A percentile compares a stretch with the other conserved stretches of the same genome.
phyloP scores from a whole-genome alignment of 1,140 invertebrate genomes.

The Thaumetopoea pityocampa region DNA sequence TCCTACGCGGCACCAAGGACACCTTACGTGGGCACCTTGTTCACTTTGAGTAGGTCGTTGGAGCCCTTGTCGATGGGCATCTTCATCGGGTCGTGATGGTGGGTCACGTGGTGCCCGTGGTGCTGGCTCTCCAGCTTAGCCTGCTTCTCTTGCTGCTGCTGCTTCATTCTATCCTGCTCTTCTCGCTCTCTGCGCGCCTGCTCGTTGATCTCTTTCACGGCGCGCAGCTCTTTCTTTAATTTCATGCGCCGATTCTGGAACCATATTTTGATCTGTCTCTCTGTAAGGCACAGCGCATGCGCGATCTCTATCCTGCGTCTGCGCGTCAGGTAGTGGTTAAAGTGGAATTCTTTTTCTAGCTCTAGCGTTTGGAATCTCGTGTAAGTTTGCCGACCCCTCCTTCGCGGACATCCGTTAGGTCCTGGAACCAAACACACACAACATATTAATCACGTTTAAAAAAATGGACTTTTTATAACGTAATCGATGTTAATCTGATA shows the following conservation, averaged over 20 bases:
- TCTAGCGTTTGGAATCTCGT: conserved; percentile 96
- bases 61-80: conserved; percentile 80
- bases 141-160: conserved; percentile 91
- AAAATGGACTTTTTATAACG: too few relatives aligned
- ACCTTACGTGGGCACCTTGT: conserved; percentile 81
- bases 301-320: conserved; percentile 97
- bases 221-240: conserved; percentile 95
- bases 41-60: conserved; percentile 80
- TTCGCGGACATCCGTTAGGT: conserved; percentile 95
- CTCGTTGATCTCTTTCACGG: conserved; percentile 96
- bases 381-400: conserved; percentile 96
- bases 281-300: conserved; percentile 95
- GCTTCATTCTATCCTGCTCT: conserved; percentile 93
- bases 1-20: conserved; percentile 41
- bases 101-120: conserved; percentile 74
- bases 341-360: conserved; percentile 99
- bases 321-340: conserved; percentile 97
- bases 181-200: conserved; percentile 92
- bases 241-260: conserved; percentile 99
- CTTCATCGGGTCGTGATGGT: conserved; percentile 77
- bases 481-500: conserved; percentile 16
- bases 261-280: conserved; percentile 98
- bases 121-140: conserved; percentile 81
- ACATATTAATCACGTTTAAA: too few relatives aligned
- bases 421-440: conserved; percentile 81